A percentile compares a stretch with the other conserved stretches of the same genome.
These are phyloP conservation scores for Nothocercus julius DNA, from an alignment of 2,113 vertebrate species.

Conservation along the genomic window DNA sequence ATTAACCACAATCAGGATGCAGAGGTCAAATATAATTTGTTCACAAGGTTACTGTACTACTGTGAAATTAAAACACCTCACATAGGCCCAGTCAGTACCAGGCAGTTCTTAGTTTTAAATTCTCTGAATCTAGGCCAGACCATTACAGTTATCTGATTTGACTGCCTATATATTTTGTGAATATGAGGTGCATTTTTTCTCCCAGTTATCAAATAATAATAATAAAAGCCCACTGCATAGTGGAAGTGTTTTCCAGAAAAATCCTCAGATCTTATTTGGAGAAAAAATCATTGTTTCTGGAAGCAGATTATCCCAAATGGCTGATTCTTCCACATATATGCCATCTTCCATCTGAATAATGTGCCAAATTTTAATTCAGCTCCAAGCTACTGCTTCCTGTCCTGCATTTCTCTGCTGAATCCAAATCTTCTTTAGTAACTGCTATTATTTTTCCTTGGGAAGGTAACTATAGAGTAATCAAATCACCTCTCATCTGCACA, in stretches of 20 bases:
- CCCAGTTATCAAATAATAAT: not conserved
- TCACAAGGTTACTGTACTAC: not conserved
- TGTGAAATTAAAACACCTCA: not conserved
- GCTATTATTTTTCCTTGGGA: not conserved
- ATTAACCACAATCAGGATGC: not conserved
- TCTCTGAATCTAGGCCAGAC: not conserved
- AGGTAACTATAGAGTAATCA: constrained; percentile 50
- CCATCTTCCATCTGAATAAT: not conserved
- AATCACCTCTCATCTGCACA: not conserved
- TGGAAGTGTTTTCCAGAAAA: not conserved
- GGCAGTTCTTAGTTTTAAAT: not conserved
- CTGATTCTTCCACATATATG: not conserved
- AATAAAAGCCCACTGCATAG: not conserved
- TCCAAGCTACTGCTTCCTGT: constrained; percentile 19
- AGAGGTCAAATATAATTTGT: not conserved
- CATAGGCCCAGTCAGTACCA: not conserved
- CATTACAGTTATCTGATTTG: not conserved
- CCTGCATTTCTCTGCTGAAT: constrained; percentile 30
- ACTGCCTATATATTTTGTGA: not conserved
- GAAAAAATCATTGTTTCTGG: constrained; percentile 7
- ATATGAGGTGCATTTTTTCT: not conserved
- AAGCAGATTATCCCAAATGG: constrained; percentile 5
- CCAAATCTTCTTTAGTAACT: constrained; percentile 19
- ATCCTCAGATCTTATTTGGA: not conserved
- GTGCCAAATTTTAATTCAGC: constrained; percentile 22